Percentiles rank a stretch among this genome's conserved stretches.
Conservation (phyloP, 2,797 vertebrate genomes). For the Acanthis flammea region DNA sequence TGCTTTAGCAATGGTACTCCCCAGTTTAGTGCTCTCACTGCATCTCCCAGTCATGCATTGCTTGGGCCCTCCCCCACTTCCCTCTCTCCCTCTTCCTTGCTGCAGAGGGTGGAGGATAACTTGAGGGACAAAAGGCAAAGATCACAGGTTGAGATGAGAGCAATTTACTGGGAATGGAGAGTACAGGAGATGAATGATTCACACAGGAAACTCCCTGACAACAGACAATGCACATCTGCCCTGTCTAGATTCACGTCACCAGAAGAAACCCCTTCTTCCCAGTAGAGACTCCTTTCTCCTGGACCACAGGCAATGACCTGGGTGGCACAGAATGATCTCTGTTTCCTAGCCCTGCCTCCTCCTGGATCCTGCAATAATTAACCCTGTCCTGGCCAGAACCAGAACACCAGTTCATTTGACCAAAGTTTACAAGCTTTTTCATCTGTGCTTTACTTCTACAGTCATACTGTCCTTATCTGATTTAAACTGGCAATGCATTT, state of each 20-base stretch:
- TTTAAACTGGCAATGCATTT: background rate
- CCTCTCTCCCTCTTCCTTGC: background rate
- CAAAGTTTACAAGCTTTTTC: background rate
- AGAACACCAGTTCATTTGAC: background rate
- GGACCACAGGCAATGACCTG: fast-evolving
- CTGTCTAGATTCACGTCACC: no score
- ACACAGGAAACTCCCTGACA: no score
- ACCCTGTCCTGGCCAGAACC: no score
- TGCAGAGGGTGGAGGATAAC: background rate
- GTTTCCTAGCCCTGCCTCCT: background rate
- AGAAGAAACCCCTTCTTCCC: background rate
- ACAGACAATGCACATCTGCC: fast-evolving
- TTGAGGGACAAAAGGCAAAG: background rate
- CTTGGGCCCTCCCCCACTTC: fast-evolving
- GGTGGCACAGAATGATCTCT: background rate
- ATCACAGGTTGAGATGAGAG: background rate
- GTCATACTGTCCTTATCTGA: background rate
- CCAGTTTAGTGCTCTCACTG: background rate
- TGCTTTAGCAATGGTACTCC: no score
- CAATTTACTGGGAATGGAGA: fast-evolving
- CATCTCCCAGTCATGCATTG: background rate
- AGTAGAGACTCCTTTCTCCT: background rate
- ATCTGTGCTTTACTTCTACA: background rate
- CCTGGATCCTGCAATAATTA: background rate
- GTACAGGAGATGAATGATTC: background rate